phyloP scores from a whole-genome alignment of 2,888 invertebrate genomes.

The Allygus modestus region DNA sequence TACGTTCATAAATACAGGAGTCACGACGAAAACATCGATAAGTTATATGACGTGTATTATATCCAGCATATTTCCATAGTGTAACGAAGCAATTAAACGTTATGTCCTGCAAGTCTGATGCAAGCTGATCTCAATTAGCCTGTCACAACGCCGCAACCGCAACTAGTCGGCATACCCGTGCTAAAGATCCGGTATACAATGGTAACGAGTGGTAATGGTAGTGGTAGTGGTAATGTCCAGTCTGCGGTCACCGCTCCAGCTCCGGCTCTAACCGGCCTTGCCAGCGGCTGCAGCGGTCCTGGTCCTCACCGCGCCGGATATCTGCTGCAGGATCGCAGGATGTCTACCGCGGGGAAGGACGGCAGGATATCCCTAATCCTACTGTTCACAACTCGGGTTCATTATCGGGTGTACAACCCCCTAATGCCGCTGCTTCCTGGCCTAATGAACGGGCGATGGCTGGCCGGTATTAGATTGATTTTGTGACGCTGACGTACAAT shows the following conservation, averaged over 20 bases:
- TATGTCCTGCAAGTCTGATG: too few species aligned
- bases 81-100: too few species aligned
- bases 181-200: not conserved
- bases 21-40: too few species aligned
- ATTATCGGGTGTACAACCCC: not conserved
- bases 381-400: not conserved
- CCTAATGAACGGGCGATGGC: not conserved
- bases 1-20: too few species aligned
- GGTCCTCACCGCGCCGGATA: not conserved
- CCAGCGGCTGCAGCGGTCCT: conserved; percentile 14
- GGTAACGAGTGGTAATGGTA: not conserved
- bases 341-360: not conserved
- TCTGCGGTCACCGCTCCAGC: not conserved
- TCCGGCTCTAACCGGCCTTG: conserved; percentile 5
- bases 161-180: not conserved
- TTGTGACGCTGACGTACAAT: too few species aligned
- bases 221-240: not conserved
- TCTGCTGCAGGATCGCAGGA: not conserved
- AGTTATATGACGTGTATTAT: too few species aligned
- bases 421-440: not conserved
- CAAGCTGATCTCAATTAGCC: not conserved
- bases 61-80: too few species aligned
- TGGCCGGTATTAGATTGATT: not conserved
- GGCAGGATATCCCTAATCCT: conserved; percentile 3
- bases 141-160: not conserved